Conservation (phyloP, 2,888 invertebrate species). For the Conops quadrifasciatus region DNA sequence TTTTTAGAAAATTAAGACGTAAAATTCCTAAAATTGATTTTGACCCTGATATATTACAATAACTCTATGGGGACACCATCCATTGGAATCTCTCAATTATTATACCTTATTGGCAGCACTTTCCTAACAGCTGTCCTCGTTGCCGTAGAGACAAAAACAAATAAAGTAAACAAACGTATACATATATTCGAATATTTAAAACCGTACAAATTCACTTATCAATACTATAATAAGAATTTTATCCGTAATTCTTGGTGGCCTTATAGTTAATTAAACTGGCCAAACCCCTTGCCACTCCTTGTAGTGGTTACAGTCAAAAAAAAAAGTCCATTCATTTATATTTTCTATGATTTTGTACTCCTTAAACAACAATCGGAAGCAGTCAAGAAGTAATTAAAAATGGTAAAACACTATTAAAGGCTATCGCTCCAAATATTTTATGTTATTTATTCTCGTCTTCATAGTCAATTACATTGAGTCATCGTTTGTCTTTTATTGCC, state of each 20-base stretch:
- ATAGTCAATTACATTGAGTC: slow-evolving; percentile 25
- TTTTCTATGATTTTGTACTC: background rate
- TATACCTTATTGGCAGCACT: slow-evolving; percentile 20
- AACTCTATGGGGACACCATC: too few relatives aligned
- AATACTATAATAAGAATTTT: too few relatives aligned
- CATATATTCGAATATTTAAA: slow-evolving; percentile 10
- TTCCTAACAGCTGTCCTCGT: slow-evolving; percentile 17
- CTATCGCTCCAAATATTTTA: background rate
- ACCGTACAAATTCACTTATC: too few relatives aligned
- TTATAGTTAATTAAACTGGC: too few relatives aligned
- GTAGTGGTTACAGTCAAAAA: too few relatives aligned
- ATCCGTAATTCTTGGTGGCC: too few relatives aligned
- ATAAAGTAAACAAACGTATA: slow-evolving; percentile 10
- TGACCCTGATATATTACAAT: too few relatives aligned
- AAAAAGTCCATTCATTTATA: slow-evolving; percentile 24
- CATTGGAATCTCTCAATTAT: too few relatives aligned
- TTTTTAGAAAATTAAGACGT: too few relatives aligned
- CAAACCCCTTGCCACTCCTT: too few relatives aligned
- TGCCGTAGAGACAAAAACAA: slow-evolving; percentile 11
- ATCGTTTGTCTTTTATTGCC: slow-evolving; percentile 70
- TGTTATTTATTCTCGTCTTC: background rate
- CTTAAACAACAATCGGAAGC: too few relatives aligned
- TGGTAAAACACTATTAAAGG: slow-evolving; percentile 32
- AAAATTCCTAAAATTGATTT: too few relatives aligned
- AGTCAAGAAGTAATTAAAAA: slow-evolving; percentile 11